Conservation (phyloP, 1,140 invertebrate species). For the Micrasema minimum region DNA sequence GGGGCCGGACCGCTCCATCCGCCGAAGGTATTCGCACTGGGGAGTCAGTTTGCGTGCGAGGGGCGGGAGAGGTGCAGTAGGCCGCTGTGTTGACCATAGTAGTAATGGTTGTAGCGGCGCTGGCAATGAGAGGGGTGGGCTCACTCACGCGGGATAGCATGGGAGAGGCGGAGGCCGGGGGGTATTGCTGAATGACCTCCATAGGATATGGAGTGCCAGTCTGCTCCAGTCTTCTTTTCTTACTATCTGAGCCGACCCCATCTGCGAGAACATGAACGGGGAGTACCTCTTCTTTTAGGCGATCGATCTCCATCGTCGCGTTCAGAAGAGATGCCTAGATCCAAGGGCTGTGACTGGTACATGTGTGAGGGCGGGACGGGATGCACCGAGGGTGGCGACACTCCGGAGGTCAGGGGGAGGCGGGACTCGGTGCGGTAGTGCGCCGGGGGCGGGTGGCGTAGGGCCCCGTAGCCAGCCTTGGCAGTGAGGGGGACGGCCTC, state of each 20-base stretch:
- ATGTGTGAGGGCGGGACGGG: slow-evolving; percentile 67
- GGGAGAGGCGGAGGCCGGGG: slow-evolving; percentile 58
- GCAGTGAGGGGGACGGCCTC: slow-evolving; percentile 72
- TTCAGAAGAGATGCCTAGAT: slow-evolving; percentile 72
- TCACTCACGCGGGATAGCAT: slow-evolving; percentile 73
- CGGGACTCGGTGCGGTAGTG: slow-evolving; percentile 64
- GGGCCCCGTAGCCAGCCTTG: slow-evolving; percentile 67
- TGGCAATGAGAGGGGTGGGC: slow-evolving; percentile 76
- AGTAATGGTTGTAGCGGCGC: slow-evolving; percentile 78
- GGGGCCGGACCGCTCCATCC: slow-evolving; percentile 70
- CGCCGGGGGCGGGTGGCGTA: slow-evolving; percentile 63
- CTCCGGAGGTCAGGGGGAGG: slow-evolving; percentile 65
- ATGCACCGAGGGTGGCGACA: slow-evolving; percentile 66
- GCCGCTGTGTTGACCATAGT: slow-evolving; percentile 74
- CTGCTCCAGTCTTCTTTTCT: slow-evolving; percentile 62
- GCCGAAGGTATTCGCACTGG: slow-evolving; percentile 63
- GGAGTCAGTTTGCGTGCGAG: slow-evolving; percentile 65
- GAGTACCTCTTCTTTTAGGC: slow-evolving; percentile 47
- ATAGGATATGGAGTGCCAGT: slow-evolving; percentile 57
- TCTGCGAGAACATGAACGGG: slow-evolving; percentile 44
- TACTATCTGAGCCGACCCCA: slow-evolving; percentile 50
- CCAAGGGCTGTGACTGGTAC: slow-evolving; percentile 76
- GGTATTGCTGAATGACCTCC: slow-evolving; percentile 55
- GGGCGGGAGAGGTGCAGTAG: slow-evolving; percentile 66
- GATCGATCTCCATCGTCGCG: slow-evolving; percentile 62